Conservation (phyloP, 92 coral and sea anemone genomes). For the Heliopora coerulea region DNA sequence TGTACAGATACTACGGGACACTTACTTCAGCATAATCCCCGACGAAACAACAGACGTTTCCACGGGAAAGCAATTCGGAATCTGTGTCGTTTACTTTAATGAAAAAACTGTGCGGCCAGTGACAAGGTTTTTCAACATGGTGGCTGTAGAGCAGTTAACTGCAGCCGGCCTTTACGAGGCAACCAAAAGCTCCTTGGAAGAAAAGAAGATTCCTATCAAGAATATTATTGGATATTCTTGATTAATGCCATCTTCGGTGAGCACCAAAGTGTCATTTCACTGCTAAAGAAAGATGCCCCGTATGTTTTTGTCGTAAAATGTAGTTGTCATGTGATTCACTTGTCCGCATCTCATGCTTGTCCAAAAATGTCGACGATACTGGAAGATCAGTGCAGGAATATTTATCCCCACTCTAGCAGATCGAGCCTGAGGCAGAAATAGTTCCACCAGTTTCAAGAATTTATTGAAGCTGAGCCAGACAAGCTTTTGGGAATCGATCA, state of each 20-base stretch:
- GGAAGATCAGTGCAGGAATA: conserved; percentile 48
- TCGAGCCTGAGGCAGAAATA: conserved; percentile 48
- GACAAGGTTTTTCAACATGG: conserved; percentile 1
- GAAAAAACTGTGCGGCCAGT: background rate
- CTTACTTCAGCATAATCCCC: conserved; percentile 18
- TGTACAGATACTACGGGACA: background rate
- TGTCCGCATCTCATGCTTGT: conserved; percentile 52
- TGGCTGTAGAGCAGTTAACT: background rate
- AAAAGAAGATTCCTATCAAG: conserved; percentile 1
- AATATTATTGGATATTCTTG: conserved; percentile 9
- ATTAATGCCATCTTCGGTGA: conserved; percentile 1
- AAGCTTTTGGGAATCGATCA: conserved; percentile 51
- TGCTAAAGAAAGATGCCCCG: background rate
- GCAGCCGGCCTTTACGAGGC: conserved; percentile 1
- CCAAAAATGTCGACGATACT: conserved; percentile 43
- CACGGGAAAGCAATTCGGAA: conserved; percentile 11
- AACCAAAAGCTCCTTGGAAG: background rate
- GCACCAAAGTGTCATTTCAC: background rate
- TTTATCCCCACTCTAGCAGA: conserved; percentile 52
- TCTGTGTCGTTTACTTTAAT: background rate
- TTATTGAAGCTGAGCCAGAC: conserved; percentile 44
- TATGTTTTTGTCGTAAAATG: conserved; percentile 34
- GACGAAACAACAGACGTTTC: conserved; percentile 13
- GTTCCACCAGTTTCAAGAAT: conserved; percentile 44
- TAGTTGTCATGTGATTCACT: conserved; percentile 51